These are phyloP conservation scores for Sardina pilchardus DNA, from an alignment of 2,113 vertebrate genomes.

Conservation along the genomic window DNA sequence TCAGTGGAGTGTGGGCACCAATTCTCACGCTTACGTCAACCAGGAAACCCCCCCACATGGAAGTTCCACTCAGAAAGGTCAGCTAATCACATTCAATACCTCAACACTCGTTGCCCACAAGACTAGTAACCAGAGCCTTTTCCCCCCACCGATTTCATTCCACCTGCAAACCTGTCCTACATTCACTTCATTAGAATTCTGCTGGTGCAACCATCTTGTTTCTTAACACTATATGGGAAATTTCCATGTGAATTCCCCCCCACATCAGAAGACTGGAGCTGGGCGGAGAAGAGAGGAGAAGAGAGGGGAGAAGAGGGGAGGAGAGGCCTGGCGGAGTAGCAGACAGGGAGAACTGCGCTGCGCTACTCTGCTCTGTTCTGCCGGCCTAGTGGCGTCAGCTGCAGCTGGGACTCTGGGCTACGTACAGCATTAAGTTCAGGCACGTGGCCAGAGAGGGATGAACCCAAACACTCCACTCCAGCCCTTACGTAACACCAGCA, in stretches of 20 bases:
- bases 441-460: constrained; percentile 10
- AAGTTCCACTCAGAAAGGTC: not conserved
- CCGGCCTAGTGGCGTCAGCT: not conserved
- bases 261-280: not conserved
- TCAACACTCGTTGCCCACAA: not conserved
- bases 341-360: not conserved
- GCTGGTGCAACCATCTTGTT: not conserved
- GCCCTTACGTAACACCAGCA: constrained; percentile 16
- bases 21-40: not conserved
- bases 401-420: not conserved
- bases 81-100: not conserved
- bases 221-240: not conserved
- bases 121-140: not conserved
- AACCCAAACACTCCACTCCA: constrained; percentile 12
- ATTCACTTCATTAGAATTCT: not conserved
- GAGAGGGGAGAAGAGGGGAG: not conserved
- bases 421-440: not conserved
- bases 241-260: not conserved
- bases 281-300: not conserved
- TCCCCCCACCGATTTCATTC: not conserved
- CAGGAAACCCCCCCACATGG: not conserved
- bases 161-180: not conserved
- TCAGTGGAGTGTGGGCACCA: not conserved
- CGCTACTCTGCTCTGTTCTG: not conserved
- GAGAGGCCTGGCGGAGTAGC: not conserved